Evolutionary conservation across 2,888 invertebrate genomes (phyloP).

Genomic region (Dryomyza anilis): DNA sequence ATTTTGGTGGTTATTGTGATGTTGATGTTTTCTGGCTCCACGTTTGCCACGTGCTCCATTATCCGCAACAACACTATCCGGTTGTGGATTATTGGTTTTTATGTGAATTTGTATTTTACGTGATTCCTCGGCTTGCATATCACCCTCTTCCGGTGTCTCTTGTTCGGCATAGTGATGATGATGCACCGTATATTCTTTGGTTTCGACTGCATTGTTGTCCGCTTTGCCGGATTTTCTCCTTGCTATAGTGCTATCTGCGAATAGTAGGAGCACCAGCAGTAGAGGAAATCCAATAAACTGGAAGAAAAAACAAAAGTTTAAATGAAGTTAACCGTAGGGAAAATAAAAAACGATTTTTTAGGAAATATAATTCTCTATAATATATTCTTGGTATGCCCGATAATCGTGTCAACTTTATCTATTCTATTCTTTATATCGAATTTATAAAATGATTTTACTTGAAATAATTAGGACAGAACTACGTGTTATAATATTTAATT

Average conservation of each 20-base stretch:
- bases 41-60: conserved; percentile 43
- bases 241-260: conserved; percentile 30
- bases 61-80: conserved; percentile 19
- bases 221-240: conserved; percentile 26
- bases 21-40: conserved; percentile 42
- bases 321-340: background rate
- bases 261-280: conserved; percentile 26
- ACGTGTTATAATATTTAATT: too few relatives aligned
- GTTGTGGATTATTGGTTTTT: conserved; percentile 27
- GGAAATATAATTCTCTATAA: too few relatives aligned
- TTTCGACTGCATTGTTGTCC: conserved; percentile 21
- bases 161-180: conserved; percentile 39
- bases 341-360: too few relatives aligned
- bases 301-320: background rate
- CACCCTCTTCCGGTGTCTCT: conserved; percentile 23
- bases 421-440: too few relatives aligned
- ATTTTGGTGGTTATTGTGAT: too few relatives aligned
- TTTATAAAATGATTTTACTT: too few relatives aligned
- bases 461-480: too few relatives aligned
- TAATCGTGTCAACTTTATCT: too few relatives aligned
- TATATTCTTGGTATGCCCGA: too few relatives aligned
- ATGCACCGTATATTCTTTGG: conserved; percentile 36
- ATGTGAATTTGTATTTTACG: conserved; percentile 24
- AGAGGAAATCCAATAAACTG: conserved; percentile 4
- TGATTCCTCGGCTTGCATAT: conserved; percentile 35